A percentile compares a stretch with the other conserved stretches of the same genome.
Evolutionary conservation across 2,888 invertebrate genomes (phyloP).

Genomic region (Acleris laterana): DNA sequence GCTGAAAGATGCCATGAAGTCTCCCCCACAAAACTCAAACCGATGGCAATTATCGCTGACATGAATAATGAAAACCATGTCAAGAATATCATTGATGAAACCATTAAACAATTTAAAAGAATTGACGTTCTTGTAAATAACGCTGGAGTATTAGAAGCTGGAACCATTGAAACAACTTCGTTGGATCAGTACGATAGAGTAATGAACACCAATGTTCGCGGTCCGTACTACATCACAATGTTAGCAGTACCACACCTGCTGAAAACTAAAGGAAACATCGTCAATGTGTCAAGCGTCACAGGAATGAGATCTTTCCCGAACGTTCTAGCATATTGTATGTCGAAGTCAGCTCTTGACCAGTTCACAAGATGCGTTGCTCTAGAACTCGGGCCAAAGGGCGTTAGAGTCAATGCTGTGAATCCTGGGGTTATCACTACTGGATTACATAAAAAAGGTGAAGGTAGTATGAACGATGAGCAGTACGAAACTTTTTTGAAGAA

Average conservation of each 20-base stretch:
- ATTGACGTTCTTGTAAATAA: slow-evolving; percentile 93
- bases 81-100: slow-evolving; percentile 86
- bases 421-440: slow-evolving; percentile 97
- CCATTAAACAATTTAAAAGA: slow-evolving; percentile 87
- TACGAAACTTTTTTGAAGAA: slow-evolving; percentile 92
- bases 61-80: slow-evolving; percentile 88
- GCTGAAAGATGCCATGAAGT: slow-evolving; percentile 81
- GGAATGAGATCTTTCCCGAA: slow-evolving; percentile 95
- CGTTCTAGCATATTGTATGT: slow-evolving; percentile 95
- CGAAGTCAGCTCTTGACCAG: slow-evolving; percentile 97
- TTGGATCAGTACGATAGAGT: slow-evolving; percentile 93
- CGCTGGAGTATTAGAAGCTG: slow-evolving; percentile 93
- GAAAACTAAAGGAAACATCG: slow-evolving; percentile 91
- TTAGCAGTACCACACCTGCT: slow-evolving; percentile 92
- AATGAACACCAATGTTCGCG: slow-evolving; percentile 94
- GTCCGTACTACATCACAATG: slow-evolving; percentile 91
- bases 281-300: slow-evolving; percentile 97
- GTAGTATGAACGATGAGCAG: slow-evolving; percentile 91
- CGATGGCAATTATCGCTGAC: slow-evolving; percentile 86
- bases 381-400: slow-evolving; percentile 90
- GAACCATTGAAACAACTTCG: slow-evolving; percentile 91
- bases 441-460: slow-evolving; percentile 89
- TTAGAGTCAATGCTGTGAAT: slow-evolving; percentile 95
- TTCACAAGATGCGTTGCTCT: slow-evolving; percentile 95
- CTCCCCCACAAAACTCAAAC: slow-evolving; percentile 67